A percentile compares a stretch with the other conserved stretches of the same genome.
phyloP scores from a whole-genome alignment of 1,140 invertebrate species.

The Drosophila gunungcola region DNA sequence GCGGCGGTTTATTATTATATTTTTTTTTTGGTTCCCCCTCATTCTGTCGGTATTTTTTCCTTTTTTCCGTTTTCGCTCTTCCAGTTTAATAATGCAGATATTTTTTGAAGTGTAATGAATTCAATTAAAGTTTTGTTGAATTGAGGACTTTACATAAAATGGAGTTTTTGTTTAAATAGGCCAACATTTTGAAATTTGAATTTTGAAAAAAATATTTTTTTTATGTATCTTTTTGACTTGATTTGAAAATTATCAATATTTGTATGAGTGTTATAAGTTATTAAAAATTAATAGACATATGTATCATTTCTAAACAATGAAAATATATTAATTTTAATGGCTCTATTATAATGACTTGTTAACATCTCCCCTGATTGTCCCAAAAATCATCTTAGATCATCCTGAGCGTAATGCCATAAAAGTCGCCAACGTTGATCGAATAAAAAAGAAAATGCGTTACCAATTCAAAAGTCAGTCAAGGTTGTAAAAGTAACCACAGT shows the following conservation, averaged over 20 bases:
- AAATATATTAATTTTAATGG: neutral
- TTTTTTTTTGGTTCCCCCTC: constrained; percentile 23
- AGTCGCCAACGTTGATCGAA: constrained; percentile 4
- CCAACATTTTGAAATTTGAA: no score
- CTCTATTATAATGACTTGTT: constrained; percentile 14
- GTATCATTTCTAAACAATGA: neutral
- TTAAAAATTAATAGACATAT: neutral
- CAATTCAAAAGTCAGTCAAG: constrained; percentile 24
- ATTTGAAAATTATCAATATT: no score
- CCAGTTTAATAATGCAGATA: neutral
- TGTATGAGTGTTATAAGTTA: no score
- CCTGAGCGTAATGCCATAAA: constrained; percentile 16
- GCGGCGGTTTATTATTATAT: constrained; percentile 68
- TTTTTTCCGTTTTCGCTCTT: neutral
- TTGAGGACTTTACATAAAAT: neutral
- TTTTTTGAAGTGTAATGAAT: constrained; percentile 51
- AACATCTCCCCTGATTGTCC: constrained; percentile 5
- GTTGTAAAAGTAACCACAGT: constrained; percentile 42
- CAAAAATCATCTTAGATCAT: constrained; percentile 10
- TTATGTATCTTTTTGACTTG: no score
- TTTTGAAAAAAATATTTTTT: no score
- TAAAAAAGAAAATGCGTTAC: constrained; percentile 26
- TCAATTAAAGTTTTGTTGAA: constrained; percentile 43
- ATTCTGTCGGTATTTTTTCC: constrained; percentile 8
- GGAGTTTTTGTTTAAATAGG: neutral